Evolutionary conservation across 2,888 invertebrate species (phyloP).

Genomic region (Tuta absoluta): DNA sequence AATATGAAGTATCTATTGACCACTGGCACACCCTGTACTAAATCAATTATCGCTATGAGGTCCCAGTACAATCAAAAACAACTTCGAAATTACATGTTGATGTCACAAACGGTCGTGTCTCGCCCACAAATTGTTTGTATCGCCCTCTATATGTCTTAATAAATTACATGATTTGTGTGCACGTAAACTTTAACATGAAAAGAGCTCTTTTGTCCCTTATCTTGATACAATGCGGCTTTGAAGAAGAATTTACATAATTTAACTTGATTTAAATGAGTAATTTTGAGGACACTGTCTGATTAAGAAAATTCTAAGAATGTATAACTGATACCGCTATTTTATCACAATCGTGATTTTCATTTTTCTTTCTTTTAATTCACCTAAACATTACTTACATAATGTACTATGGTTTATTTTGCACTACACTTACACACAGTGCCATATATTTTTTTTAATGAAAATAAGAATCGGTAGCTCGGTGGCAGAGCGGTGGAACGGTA

Average conservation of each 20-base stretch:
- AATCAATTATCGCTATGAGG: slow-evolving; percentile 46
- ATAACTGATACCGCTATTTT: not conserved
- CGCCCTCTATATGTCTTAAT: slow-evolving; percentile 33
- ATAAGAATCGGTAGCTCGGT: no score
- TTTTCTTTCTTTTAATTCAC: not conserved
- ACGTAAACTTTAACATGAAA: slow-evolving; percentile 20
- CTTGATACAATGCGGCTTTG: slow-evolving; percentile 6
- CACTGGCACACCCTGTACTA: slow-evolving; percentile 39
- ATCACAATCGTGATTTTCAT: not conserved
- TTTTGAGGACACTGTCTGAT: not conserved
- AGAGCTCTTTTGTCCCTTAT: slow-evolving; percentile 15
- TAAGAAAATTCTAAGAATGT: not conserved
- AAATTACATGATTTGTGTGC: slow-evolving; percentile 30
- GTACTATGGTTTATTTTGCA: no score
- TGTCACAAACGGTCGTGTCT: slow-evolving; percentile 31
- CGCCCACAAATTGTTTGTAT: slow-evolving; percentile 36
- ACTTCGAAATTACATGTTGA: slow-evolving; percentile 36
- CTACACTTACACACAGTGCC: no score
- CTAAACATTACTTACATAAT: no score
- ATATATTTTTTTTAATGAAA: no score
- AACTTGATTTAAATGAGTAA: slow-evolving; percentile 1
- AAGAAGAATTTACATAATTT: not conserved
- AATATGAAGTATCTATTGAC: slow-evolving; percentile 31
- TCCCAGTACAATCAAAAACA: slow-evolving; percentile 41
- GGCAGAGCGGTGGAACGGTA: no score